Conservation (phyloP, 35 echinoderm and acorn worm genomes). For the Apostichopus japonicus region DNA sequence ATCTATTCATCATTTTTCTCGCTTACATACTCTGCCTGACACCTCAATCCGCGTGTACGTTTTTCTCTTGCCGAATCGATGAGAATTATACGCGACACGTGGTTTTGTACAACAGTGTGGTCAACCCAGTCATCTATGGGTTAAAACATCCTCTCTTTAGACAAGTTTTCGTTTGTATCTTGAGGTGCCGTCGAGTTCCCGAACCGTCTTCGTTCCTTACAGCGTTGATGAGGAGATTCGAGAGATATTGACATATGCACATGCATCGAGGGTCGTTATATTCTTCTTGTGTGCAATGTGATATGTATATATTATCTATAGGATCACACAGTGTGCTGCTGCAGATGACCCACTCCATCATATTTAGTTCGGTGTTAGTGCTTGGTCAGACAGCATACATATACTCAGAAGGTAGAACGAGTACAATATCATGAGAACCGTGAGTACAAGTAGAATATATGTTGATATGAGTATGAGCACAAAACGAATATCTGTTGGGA, state of each 20-base stretch:
- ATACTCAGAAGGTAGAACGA: too few species aligned
- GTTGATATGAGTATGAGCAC: too few species aligned
- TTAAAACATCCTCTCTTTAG: slow-evolving; percentile 1
- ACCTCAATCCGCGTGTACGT: not conserved
- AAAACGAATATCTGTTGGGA: too few species aligned
- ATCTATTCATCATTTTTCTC: not conserved
- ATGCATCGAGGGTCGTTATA: too few species aligned
- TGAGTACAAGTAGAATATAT: too few species aligned
- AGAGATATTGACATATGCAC: not conserved
- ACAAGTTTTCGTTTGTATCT: not conserved
- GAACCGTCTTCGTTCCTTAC: not conserved
- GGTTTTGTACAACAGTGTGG: not conserved
- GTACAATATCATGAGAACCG: too few species aligned
- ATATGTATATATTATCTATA: too few species aligned
- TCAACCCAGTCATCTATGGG: not conserved
- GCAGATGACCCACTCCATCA: too few species aligned
- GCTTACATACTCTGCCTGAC: slow-evolving; percentile 1
- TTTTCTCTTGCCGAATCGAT: not conserved
- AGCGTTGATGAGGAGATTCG: not conserved
- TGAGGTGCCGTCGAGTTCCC: not conserved
- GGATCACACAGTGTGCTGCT: too few species aligned
- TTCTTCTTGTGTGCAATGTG: too few species aligned
- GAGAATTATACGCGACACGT: not conserved
- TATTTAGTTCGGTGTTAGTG: too few species aligned
- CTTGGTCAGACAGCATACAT: too few species aligned